Conservation (phyloP, 2,888 invertebrate genomes). For the Parelbella ahira region DNA sequence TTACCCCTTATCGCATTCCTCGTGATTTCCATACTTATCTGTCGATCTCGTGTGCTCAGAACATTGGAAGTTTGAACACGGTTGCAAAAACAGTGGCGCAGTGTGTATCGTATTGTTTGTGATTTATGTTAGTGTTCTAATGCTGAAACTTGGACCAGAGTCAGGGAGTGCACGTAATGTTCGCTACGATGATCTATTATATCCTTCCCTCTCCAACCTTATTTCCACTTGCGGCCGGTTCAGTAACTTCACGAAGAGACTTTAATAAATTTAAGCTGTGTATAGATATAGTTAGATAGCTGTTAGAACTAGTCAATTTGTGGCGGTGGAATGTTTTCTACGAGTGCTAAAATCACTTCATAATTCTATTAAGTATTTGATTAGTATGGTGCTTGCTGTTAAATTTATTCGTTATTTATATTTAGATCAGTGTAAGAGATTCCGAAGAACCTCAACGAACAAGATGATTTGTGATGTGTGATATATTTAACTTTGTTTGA, state of each 20-base stretch:
- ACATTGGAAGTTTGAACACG: slow-evolving; percentile 63
- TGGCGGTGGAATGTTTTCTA: slow-evolving; percentile 75
- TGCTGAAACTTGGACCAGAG: slow-evolving; percentile 21
- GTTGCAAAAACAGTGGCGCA: slow-evolving; percentile 56
- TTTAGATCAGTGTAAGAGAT: slow-evolving; percentile 46
- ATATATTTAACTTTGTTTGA: slow-evolving; percentile 39
- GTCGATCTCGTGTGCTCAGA: slow-evolving; percentile 47
- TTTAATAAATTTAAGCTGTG: slow-evolving; percentile 63
- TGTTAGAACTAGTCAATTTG: slow-evolving; percentile 77
- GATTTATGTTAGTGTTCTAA: slow-evolving; percentile 44
- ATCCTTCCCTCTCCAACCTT: slow-evolving; percentile 29
- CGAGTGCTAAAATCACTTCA: slow-evolving; percentile 65
- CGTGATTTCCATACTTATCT: slow-evolving; percentile 37
- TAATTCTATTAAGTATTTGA: slow-evolving; percentile 54
- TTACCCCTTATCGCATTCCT: slow-evolving; percentile 32
- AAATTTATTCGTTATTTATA: slow-evolving; percentile 61
- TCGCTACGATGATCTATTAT: slow-evolving; percentile 28
- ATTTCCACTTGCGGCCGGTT: slow-evolving; percentile 70
- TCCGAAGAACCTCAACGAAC: slow-evolving; percentile 61
- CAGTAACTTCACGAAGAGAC: slow-evolving; percentile 63
- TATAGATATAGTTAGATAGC: slow-evolving; percentile 65
- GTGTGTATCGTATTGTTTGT: slow-evolving; percentile 35
- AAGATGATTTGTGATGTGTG: slow-evolving; percentile 45
- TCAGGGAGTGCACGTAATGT: slow-evolving; percentile 26
- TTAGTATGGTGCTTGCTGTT: slow-evolving; percentile 76